Conservation (phyloP, 2,113 vertebrate genomes). For the Neofelis nebulosa region DNA sequence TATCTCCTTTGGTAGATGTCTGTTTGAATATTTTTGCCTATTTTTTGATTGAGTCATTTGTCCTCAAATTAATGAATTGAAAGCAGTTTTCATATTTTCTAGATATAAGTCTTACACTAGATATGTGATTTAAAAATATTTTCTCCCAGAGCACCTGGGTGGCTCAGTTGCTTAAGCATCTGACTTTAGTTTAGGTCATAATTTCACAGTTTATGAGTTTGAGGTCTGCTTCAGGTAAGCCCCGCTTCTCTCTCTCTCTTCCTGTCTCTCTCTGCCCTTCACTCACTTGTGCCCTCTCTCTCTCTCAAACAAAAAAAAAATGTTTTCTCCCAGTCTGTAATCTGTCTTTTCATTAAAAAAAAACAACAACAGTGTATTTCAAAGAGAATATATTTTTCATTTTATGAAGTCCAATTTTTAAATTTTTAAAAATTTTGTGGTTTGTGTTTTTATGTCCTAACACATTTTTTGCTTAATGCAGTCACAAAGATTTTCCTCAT, state of each 20-base stretch:
- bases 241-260: too few species aligned
- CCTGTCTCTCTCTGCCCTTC: too few species aligned
- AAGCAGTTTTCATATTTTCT: not conserved
- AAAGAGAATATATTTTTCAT: not conserved
- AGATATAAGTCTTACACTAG: not conserved
- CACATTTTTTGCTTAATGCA: not conserved
- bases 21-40: not conserved
- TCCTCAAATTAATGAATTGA: not conserved
- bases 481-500: not conserved
- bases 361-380: not conserved
- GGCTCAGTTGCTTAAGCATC: too few species aligned
- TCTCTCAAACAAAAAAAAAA: too few species aligned
- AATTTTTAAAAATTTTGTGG: not conserved
- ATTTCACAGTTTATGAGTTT: too few species aligned
- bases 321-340: not conserved
- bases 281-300: too few species aligned
- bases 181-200: too few species aligned
- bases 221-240: too few species aligned
- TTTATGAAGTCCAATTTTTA: not conserved
- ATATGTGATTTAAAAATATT: not conserved
- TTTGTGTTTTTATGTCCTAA: not conserved
- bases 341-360: not conserved
- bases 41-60: not conserved
- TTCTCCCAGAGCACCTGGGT: not conserved
- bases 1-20: not conserved